These are phyloP conservation scores for Nesoenas mayeri DNA, from an alignment of 2,113 vertebrate genomes.

Conservation along the genomic window DNA sequence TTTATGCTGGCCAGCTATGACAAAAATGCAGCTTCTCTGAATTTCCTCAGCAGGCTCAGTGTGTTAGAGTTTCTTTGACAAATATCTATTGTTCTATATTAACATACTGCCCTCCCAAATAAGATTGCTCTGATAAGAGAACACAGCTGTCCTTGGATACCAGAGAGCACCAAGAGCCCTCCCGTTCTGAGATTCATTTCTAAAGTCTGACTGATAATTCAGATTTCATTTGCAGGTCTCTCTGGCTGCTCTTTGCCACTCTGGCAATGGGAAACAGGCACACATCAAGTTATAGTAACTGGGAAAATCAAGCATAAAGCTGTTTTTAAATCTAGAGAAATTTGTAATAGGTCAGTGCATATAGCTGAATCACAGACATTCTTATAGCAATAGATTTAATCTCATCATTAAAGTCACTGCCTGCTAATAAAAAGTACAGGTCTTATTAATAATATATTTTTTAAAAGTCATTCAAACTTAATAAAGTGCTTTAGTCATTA, in stretches of 20 bases:
- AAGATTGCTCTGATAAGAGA: background rate
- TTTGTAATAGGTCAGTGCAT: background rate
- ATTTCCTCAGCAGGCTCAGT: background rate
- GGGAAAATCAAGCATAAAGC: background rate
- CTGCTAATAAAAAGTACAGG: background rate
- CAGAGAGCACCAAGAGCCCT: background rate
- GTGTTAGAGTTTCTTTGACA: background rate
- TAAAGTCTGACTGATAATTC: background rate
- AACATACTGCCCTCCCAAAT: background rate
- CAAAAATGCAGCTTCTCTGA: background rate
- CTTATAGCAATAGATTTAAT: background rate
- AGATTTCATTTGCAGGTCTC: background rate
- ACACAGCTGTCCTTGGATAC: background rate
- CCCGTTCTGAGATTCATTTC: background rate
- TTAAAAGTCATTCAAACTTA: background rate
- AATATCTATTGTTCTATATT: background rate
- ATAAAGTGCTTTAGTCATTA: background rate
- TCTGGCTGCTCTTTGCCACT: background rate
- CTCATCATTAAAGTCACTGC: background rate
- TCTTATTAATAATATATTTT: background rate
- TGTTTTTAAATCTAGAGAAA: background rate
- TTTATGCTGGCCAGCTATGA: background rate
- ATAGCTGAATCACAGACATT: background rate
- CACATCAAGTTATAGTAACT: background rate
- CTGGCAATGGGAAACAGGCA: background rate